These are phyloP conservation scores for Neosilurus hyrtlii DNA, from an alignment of 2,797 vertebrate species.

Conservation along the genomic window DNA sequence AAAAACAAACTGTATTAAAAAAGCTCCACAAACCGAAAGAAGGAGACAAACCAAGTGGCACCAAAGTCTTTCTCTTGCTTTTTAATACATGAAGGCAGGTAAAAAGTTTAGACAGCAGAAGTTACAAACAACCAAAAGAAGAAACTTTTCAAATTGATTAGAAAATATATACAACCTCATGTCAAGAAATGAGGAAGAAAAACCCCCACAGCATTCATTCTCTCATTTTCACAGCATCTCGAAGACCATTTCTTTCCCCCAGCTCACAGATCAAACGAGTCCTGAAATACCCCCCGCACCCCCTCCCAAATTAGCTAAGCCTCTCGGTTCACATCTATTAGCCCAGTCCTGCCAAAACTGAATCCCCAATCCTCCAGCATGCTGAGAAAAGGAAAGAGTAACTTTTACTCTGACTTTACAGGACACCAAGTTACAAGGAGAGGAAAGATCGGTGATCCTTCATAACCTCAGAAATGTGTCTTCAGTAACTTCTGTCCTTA, in stretches of 20 bases:
- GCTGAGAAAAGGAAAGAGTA: neutral
- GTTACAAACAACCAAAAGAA: constrained; percentile 61
- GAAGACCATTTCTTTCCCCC: constrained; percentile 63
- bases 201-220: constrained; percentile 60
- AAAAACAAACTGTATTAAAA: constrained; percentile 59
- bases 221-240: constrained; percentile 71
- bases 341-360: constrained; percentile 58
- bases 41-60: constrained; percentile 59
- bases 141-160: constrained; percentile 50
- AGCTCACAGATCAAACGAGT: constrained; percentile 76
- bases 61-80: constrained; percentile 66
- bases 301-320: constrained; percentile 80
- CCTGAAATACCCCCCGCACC: constrained; percentile 67
- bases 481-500: constrained; percentile 44
- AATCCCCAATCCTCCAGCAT: constrained; percentile 51
- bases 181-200: constrained; percentile 53
- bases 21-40: constrained; percentile 43
- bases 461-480: constrained; percentile 35
- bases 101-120: constrained; percentile 66
- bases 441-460: constrained; percentile 34
- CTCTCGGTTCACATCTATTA: constrained; percentile 74
- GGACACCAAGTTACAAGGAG: constrained; percentile 59
- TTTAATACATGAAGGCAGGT: constrained; percentile 49
- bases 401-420: constrained; percentile 67
- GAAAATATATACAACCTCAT: constrained; percentile 51